Conservation (phyloP, 2,113 vertebrate species). For the Sceloporus tristichus region DNA sequence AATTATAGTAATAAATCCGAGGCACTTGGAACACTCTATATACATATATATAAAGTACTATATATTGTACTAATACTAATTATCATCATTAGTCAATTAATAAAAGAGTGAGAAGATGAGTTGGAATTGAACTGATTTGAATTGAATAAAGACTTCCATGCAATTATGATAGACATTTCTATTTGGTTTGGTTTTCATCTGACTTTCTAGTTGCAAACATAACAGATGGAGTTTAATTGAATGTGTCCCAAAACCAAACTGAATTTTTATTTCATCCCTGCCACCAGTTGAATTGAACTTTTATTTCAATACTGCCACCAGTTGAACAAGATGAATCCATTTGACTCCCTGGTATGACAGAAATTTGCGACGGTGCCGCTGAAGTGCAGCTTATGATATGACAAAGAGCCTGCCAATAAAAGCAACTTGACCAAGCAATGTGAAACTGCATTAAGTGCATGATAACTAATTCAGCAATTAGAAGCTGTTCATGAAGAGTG, state of each 20-base stretch:
- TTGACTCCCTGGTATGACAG: neutral
- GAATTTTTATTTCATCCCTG: no score
- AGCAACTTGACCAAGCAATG: neutral
- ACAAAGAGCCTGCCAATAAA: no score
- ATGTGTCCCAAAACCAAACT: no score
- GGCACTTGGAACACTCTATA: neutral
- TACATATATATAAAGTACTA: no score
- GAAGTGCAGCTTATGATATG: neutral
- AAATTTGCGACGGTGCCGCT: neutral
- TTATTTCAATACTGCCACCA: no score
- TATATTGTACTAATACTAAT: neutral
- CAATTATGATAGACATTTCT: no score
- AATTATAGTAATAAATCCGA: neutral
- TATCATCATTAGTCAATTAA: no score
- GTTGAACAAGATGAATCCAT: neutral
- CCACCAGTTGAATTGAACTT: no score
- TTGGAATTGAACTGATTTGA: no score
- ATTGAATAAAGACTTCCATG: neutral
- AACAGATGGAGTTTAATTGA: no score
- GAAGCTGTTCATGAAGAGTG: neutral
- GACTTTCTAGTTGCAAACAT: no score
- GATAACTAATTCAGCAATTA: neutral
- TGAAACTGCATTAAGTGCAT: neutral
- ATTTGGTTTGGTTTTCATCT: no score
- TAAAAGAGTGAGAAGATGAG: neutral